Evolutionary conservation across 2,113 vertebrate genomes (phyloP), one percentile per base, ranked within the genome.

Genomic region (Lagenorhynchus albirostris): DNA sequence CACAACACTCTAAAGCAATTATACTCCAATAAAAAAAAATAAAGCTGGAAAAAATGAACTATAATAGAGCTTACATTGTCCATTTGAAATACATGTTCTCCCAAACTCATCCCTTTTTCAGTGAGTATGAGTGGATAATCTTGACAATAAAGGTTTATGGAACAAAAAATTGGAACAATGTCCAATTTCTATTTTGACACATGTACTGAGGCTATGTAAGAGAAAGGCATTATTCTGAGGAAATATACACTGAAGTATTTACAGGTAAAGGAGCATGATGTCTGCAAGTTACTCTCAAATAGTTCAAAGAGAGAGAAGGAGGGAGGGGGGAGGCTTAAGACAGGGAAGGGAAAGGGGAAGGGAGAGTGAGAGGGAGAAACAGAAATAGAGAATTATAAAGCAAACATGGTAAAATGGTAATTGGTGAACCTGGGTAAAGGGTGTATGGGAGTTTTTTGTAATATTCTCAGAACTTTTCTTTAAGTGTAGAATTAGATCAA

Each of bases 171-270:
- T 77, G 10, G 18, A 62, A 71, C n/a, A 38, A 90, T 79, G 29
- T 70, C 38, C 91, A 87, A 84, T 93, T 71, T 95, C 82, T 95
- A 87, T 88, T 80, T 88, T 95, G 20, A 93, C 81, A 95, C 25
- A 76, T 20, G 10, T 73, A 93, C 62, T 73, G 8, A 87, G 23
- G 36, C 76, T 83, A 89, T 68, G 2, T 60, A 95, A 83, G 10
- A 81, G 73, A 93, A 95, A 67, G 20, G 29, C 6, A 89, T 91
- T 20, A 47, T 67, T 95, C 18, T 84, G n/a, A 96, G 53, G 29
- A 92, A 93, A 95, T 33, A 94, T 14, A 84, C 20, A 89, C 47
- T n/a, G 13, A 93, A 55, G 31, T 70, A 84, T 74, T 86, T 79
- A 82, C 20, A 90, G 31, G 26, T 67, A 94, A 89, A 89, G 29